A percentile compares a stretch with the other conserved stretches of the same genome.
Evolutionary conservation across 2,113 vertebrate genomes (phyloP).

Genomic region (Ameiurus melas): DNA sequence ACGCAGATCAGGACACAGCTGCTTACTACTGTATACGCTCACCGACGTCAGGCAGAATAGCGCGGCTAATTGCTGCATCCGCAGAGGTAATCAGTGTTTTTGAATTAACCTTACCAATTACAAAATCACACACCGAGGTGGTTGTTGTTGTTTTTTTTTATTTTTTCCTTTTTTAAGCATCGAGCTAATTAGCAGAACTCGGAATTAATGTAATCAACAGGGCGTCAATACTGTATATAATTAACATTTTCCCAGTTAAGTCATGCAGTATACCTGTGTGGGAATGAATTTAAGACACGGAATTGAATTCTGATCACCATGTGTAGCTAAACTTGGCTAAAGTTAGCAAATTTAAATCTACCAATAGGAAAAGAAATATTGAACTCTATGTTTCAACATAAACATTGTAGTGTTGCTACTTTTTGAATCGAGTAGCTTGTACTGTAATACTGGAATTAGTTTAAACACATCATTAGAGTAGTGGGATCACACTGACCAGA

Average conservation of each 20-base stretch:
- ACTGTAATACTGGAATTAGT: not conserved
- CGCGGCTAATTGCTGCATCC: slow-evolving; percentile 44
- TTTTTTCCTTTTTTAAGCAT: slow-evolving; percentile 16
- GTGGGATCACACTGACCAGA: not conserved
- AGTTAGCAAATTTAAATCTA: not conserved
- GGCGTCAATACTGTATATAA: slow-evolving; percentile 10
- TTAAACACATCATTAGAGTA: not conserved
- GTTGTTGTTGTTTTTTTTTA: too few relatives aligned
- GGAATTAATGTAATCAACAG: slow-evolving; percentile 52
- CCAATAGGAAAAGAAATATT: not conserved
- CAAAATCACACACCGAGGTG: slow-evolving; percentile 33
- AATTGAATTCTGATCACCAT: not conserved
- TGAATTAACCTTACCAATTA: slow-evolving; percentile 52
- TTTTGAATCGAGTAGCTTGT: not conserved
- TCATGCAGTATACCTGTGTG: not conserved
- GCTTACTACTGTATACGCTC: slow-evolving; percentile 23
- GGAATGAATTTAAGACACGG: too few relatives aligned
- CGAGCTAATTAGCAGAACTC: slow-evolving; percentile 40
- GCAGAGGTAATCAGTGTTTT: slow-evolving; percentile 47
- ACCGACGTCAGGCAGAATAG: slow-evolving; percentile 24
- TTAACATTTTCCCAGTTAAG: not conserved
- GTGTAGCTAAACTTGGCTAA: not conserved
- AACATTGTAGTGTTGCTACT: not conserved
- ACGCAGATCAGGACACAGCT: slow-evolving; percentile 42
- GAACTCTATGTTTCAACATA: not conserved